A percentile compares a stretch with the other conserved stretches of the same genome.
Evolutionary conservation across 2,888 invertebrate species (phyloP).

Genomic region (Megamerina dolium): DNA sequence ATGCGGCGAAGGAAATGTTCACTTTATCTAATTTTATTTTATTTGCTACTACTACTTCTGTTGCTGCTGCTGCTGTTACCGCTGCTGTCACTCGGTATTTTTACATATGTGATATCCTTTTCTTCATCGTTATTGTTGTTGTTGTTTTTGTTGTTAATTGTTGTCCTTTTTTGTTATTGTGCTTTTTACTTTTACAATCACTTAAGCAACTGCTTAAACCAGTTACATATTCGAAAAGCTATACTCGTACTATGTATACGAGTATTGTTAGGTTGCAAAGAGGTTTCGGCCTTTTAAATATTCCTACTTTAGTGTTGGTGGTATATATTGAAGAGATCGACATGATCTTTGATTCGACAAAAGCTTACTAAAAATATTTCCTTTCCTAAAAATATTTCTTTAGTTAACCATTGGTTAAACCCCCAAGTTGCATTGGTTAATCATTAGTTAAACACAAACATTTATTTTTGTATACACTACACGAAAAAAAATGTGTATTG

Average conservation of each 20-base stretch:
- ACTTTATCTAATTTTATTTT: too few relatives aligned
- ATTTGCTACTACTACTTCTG: too few relatives aligned
- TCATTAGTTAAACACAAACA: too few relatives aligned
- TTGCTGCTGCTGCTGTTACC: constrained; percentile 5
- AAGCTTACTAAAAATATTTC: too few relatives aligned
- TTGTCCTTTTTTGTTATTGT: constrained; percentile 11
- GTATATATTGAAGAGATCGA: neutral
- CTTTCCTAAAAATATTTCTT: too few relatives aligned
- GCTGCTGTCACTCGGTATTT: too few relatives aligned
- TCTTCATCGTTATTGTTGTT: neutral
- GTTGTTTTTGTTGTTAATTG: constrained; percentile 14
- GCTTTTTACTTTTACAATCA: too few relatives aligned
- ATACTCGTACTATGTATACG: neutral
- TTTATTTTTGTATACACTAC: too few relatives aligned
- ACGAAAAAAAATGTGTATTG: too few relatives aligned
- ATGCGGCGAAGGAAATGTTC: too few relatives aligned
- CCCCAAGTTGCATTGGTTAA: too few relatives aligned
- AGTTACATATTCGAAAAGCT: neutral
- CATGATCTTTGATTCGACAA: neutral
- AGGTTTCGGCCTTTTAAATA: neutral
- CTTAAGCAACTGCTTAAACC: constrained; percentile 12
- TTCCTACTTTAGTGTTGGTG: constrained; percentile 15
- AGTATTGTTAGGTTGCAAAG: neutral
- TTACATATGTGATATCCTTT: neutral
- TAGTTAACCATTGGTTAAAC: too few relatives aligned